These are phyloP conservation scores for Mesaphorura yosii DNA, from an alignment of 1,140 invertebrate species.

Conservation along the genomic window DNA sequence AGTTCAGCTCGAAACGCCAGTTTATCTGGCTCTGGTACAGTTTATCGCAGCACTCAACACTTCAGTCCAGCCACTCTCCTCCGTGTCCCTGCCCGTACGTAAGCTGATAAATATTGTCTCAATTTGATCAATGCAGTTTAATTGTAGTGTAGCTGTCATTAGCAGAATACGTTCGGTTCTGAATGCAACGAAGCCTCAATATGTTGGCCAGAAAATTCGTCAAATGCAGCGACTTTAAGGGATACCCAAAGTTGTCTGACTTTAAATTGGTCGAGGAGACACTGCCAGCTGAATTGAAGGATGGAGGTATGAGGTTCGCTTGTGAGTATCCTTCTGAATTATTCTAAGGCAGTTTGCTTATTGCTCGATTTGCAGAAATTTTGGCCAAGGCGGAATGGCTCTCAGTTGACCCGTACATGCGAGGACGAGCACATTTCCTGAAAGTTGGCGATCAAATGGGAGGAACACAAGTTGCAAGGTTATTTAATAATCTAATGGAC, in stretches of 20 bases:
- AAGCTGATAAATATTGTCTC: no score
- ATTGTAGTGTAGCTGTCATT: no score
- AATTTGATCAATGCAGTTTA: no score
- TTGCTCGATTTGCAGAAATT: constrained; percentile 12
- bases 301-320: constrained; percentile 21
- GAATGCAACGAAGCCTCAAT: no score
- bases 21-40: no score
- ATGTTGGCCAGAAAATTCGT: constrained; percentile 14
- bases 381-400: constrained; percentile 12
- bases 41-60: no score
- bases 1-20: no score
- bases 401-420: constrained; percentile 20
- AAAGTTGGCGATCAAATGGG: constrained; percentile 4
- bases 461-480: constrained; percentile 4
- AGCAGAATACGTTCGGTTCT: no score
- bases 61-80: no score
- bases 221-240: background rate
- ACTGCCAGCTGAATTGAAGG: constrained; percentile 8
- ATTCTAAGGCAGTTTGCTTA: background rate
- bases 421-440: background rate
- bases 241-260: constrained; percentile 10
- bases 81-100: no score
- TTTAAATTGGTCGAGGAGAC: constrained; percentile 17
- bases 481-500: background rate
- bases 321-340: background rate